Evolutionary conservation across 2,888 invertebrate genomes (phyloP).

Genomic region (Acrobasis suavella): DNA sequence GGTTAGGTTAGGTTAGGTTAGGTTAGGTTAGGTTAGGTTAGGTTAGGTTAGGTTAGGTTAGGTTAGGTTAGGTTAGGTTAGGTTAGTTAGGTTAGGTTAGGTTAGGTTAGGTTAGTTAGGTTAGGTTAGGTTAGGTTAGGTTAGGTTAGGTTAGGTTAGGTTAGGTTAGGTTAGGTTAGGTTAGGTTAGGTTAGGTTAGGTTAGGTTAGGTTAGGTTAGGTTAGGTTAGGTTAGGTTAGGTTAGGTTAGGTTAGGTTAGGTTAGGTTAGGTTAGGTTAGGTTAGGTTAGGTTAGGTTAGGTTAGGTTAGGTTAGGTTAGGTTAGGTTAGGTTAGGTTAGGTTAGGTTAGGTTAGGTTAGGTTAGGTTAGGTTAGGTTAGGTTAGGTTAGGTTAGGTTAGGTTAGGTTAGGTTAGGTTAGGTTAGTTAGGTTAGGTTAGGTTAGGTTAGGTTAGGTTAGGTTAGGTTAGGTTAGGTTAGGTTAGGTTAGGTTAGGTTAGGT

Average conservation of each 20-base stretch:
- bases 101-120: slow-evolving; percentile 29
- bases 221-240: slow-evolving; percentile 30
- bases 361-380: slow-evolving; percentile 34
- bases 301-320: slow-evolving; percentile 31
- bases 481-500: slow-evolving; percentile 20
- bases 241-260: slow-evolving; percentile 33
- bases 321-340: slow-evolving; percentile 32
- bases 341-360: slow-evolving; percentile 34
- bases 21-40: slow-evolving; percentile 30
- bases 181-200: slow-evolving; percentile 31
- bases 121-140: slow-evolving; percentile 28
- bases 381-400: slow-evolving; percentile 34
- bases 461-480: slow-evolving; percentile 32
- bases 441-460: slow-evolving; percentile 33
- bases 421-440: slow-evolving; percentile 33
- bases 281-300: slow-evolving; percentile 31
- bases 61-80: slow-evolving; percentile 29
- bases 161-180: slow-evolving; percentile 30
- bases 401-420: slow-evolving; percentile 34
- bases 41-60: slow-evolving; percentile 28
- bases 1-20: slow-evolving; percentile 33
- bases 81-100: slow-evolving; percentile 27
- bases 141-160: slow-evolving; percentile 29
- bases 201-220: slow-evolving; percentile 30
- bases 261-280: slow-evolving; percentile 32